A percentile compares a stretch with the other conserved stretches of the same genome.
Evolutionary conservation across 2,113 vertebrate species (phyloP).

Genomic region (Atractosteus spatula): DNA sequence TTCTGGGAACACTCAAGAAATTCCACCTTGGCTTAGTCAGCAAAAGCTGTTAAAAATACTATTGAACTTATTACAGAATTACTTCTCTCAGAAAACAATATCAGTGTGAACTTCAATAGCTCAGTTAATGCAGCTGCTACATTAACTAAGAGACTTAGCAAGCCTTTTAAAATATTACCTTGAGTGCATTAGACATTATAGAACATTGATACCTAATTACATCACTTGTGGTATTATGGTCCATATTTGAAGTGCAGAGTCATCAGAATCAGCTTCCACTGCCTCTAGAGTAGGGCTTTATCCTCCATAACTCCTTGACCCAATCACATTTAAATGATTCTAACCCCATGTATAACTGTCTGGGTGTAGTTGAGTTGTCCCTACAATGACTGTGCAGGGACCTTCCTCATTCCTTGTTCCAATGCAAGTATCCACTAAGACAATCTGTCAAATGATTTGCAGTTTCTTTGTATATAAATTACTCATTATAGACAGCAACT

Average conservation of each 20-base stretch:
- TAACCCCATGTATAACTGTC: neutral
- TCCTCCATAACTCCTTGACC: conserved; percentile 28
- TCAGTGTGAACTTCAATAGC: conserved; percentile 23
- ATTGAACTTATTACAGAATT: conserved; percentile 28
- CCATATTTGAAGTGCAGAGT: conserved; percentile 23
- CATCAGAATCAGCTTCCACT: conserved; percentile 16
- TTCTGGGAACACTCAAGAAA: conserved; percentile 28
- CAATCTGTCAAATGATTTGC: no score
- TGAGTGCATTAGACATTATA: conserved; percentile 36
- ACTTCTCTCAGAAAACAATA: conserved; percentile 22
- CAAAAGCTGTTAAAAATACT: conserved; percentile 28
- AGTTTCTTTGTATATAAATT: no score
- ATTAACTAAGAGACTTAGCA: conserved; percentile 30
- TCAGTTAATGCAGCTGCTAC: conserved; percentile 22
- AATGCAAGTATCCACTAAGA: no score
- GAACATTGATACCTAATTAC: conserved; percentile 27
- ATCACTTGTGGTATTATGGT: conserved; percentile 9
- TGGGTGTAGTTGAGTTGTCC: neutral
- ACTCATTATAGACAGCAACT: no score
- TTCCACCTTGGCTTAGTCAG: conserved; percentile 39
- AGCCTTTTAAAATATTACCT: conserved; percentile 41
- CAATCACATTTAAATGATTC: conserved; percentile 12
- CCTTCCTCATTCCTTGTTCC: no score
- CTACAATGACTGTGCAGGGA: neutral
- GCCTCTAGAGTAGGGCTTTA: neutral